phyloP scores from a whole-genome alignment of 2,888 invertebrate species.

The Caenorhabditis virilis region DNA sequence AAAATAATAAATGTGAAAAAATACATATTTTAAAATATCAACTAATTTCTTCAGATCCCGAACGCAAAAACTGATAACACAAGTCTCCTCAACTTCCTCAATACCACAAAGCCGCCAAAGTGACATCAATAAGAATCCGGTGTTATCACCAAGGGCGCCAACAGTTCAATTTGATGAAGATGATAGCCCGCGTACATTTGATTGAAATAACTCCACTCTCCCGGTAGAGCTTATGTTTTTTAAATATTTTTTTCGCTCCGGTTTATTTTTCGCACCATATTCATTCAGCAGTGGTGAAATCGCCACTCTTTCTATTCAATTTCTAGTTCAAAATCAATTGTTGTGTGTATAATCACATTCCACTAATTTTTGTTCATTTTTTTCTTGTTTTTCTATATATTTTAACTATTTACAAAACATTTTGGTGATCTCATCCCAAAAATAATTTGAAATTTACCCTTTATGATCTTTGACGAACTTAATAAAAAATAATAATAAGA shows the following conservation, averaged over 20 bases:
- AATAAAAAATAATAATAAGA: no score
- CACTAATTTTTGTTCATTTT: slow-evolving; percentile 1
- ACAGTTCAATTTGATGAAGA: slow-evolving; percentile 64
- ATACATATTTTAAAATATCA: no score
- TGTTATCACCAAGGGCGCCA: slow-evolving; percentile 57
- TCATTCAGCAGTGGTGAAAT: neutral
- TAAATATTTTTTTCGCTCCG: slow-evolving; percentile 4
- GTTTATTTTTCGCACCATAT: slow-evolving; percentile 1
- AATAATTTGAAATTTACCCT: slow-evolving; percentile 5
- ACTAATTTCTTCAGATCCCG: neutral
- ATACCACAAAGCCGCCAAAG: slow-evolving; percentile 26
- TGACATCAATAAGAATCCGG: slow-evolving; percentile 11
- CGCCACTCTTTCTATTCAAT: neutral
- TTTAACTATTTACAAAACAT: neutral
- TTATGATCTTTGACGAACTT: no score
- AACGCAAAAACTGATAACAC: slow-evolving; percentile 43
- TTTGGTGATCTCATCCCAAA: slow-evolving; percentile 2
- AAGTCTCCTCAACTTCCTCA: slow-evolving; percentile 49
- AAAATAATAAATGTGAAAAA: no score
- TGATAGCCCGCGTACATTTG: slow-evolving; percentile 62
- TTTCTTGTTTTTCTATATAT: neutral
- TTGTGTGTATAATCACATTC: slow-evolving; percentile 16
- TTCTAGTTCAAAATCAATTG: neutral
- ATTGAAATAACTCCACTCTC: no score
- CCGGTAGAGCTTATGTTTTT: slow-evolving; percentile 9